phyloP scores from a whole-genome alignment of 1,140 invertebrate genomes.

The Drosophila nebulosa region DNA sequence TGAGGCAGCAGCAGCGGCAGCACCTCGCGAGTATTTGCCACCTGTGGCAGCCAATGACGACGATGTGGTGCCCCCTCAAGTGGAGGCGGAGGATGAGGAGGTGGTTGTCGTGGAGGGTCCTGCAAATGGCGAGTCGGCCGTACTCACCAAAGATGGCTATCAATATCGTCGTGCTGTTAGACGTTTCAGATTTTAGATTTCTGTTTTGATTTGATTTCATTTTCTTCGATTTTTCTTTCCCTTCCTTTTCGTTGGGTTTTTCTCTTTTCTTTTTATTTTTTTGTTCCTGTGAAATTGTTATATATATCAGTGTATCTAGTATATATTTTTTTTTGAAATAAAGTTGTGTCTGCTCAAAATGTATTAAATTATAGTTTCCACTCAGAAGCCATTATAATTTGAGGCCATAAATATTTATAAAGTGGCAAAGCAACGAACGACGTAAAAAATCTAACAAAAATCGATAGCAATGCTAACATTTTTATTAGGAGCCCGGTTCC shows the following conservation, averaged over 20 bases:
- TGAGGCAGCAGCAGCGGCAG: conserved; percentile 49
- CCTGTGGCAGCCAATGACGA: conserved; percentile 28
- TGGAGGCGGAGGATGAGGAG: conserved; percentile 9
- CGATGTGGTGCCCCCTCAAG: background rate
- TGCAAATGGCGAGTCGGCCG: conserved; percentile 48
- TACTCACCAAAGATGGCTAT: conserved; percentile 68
- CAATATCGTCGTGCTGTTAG: conserved; percentile 70
- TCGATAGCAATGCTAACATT: conserved; percentile 58
- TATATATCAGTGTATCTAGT: too few species aligned
- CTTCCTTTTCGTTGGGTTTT: background rate
- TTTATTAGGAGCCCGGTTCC: conserved; percentile 18
- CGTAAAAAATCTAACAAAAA: conserved; percentile 45
- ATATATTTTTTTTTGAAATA: conserved; percentile 23
- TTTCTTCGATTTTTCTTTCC: background rate
- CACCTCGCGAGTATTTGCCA: conserved; percentile 53
- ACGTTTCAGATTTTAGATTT: conserved; percentile 62
- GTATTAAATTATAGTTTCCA: conserved; percentile 47
- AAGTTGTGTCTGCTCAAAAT: background rate
- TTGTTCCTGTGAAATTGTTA: conserved; percentile 17
- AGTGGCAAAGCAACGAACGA: conserved; percentile 40
- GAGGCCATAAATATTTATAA: conserved; percentile 69
- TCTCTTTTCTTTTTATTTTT: too few species aligned
- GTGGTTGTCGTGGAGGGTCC: conserved; percentile 59
- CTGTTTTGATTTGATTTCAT: conserved; percentile 16
- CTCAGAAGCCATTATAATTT: conserved; percentile 22